A percentile compares a stretch with the other conserved stretches of the same genome.
phyloP scores from a whole-genome alignment of 2,113 vertebrate species.

The Vulpes lagopus region DNA sequence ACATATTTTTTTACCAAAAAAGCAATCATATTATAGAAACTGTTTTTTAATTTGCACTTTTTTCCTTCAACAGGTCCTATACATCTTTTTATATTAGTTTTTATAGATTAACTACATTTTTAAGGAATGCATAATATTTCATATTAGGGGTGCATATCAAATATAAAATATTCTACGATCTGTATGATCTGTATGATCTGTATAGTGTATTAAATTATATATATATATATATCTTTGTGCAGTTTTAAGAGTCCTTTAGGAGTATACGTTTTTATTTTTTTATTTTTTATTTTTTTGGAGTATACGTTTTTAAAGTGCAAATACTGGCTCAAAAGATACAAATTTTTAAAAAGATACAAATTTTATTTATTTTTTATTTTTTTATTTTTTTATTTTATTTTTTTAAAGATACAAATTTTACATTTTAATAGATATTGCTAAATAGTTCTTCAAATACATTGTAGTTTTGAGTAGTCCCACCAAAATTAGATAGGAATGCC shows the following conservation, averaged over 20 bases:
- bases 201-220: not conserved
- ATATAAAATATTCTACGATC: not conserved
- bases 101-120: not conserved
- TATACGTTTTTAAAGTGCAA: not conserved
- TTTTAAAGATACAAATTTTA: not conserved
- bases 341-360: too few relatives aligned
- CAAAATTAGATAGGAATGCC: not conserved
- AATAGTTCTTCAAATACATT: not conserved
- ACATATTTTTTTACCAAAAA: not conserved
- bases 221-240: not conserved
- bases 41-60: not conserved
- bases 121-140: not conserved
- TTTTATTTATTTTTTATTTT: too few relatives aligned
- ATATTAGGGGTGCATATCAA: not conserved
- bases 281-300: too few relatives aligned
- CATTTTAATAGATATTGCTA: not conserved
- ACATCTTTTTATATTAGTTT: not conserved
- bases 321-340: not conserved
- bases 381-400: too few relatives aligned
- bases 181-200: too few relatives aligned
- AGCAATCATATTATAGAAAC: not conserved
- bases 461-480: not conserved
- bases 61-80: not conserved
- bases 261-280: not conserved
- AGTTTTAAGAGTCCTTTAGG: not conserved